A percentile compares a stretch with the other conserved stretches of the same genome.
phyloP scores from a whole-genome alignment of 2,113 vertebrate species.

The Ardeotis arabs region DNA sequence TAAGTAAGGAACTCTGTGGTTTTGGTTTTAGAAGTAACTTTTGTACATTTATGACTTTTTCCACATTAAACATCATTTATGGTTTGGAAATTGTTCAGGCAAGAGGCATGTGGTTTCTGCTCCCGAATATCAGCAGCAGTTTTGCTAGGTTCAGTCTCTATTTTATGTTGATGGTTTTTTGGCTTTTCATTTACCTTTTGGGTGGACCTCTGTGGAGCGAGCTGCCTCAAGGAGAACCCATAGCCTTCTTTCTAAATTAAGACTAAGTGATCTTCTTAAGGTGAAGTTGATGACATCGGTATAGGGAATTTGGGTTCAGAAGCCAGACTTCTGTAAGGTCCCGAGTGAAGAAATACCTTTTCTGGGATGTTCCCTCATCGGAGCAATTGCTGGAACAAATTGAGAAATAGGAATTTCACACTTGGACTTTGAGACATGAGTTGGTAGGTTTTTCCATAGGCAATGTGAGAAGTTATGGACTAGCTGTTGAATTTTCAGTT shows the following conservation, averaged over 20 bases:
- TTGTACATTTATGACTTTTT: slow-evolving; percentile 65
- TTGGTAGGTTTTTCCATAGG: slow-evolving; percentile 41
- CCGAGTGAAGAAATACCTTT: slow-evolving; percentile 13
- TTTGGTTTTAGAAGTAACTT: slow-evolving; percentile 62
- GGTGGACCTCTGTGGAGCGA: slow-evolving; percentile 22
- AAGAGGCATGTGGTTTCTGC: slow-evolving; percentile 54
- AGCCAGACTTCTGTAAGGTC: not conserved
- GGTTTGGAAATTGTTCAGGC: slow-evolving; percentile 68
- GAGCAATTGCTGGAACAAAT: slow-evolving; percentile 25
- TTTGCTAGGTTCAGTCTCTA: slow-evolving; percentile 51
- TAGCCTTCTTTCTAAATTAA: not conserved
- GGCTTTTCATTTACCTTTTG: slow-evolving; percentile 45
- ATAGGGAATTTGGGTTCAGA: not conserved
- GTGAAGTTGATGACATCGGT: not conserved
- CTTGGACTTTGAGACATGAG: not conserved
- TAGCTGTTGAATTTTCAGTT: slow-evolving; percentile 38
- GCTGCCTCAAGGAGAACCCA: not conserved
- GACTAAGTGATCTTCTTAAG: not conserved
- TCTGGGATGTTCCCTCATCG: slow-evolving; percentile 9
- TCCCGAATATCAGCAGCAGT: slow-evolving; percentile 30
- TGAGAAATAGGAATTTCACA: slow-evolving; percentile 42
- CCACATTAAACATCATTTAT: slow-evolving; percentile 67
- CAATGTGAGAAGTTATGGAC: not conserved
- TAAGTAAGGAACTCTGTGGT: slow-evolving; percentile 54
- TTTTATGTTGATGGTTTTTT: slow-evolving; percentile 38